Evolutionary conservation across 1,140 invertebrate species (phyloP).

Genomic region (Kradibia gibbosae): DNA sequence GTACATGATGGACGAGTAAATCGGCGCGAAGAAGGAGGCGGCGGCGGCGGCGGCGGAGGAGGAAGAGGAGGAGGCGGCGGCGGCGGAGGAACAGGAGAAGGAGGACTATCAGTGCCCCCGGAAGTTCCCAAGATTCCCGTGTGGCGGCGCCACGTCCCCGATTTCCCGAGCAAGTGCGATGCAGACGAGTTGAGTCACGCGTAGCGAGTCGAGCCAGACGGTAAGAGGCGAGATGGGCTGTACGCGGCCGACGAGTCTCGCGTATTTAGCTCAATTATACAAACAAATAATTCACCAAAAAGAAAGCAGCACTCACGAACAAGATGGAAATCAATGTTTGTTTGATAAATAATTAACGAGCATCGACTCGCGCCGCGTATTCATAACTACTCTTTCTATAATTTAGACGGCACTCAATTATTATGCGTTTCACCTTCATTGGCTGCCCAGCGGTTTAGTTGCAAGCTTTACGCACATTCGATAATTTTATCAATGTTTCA

Average conservation of each 20-base stretch:
- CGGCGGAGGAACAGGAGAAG: no score
- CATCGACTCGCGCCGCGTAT: slow-evolving; percentile 5
- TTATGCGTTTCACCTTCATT: no score
- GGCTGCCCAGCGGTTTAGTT: no score
- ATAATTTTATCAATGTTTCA: no score
- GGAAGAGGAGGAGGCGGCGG: not conserved
- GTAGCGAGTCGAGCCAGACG: slow-evolving; percentile 50
- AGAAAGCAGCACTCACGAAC: slow-evolving; percentile 29
- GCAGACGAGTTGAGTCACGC: slow-evolving; percentile 66
- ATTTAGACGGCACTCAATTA: not conserved
- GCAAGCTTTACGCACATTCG: no score
- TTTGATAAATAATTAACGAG: slow-evolving; percentile 32
- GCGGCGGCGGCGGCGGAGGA: not conserved
- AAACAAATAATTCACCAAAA: slow-evolving; percentile 41
- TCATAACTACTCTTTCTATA: not conserved
- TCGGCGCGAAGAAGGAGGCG: not conserved
- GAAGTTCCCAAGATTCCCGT: slow-evolving; percentile 68
- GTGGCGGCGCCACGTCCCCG: slow-evolving; percentile 67
- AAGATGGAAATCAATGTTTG: slow-evolving; percentile 18
- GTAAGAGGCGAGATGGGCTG: slow-evolving; percentile 1
- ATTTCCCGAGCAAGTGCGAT: slow-evolving; percentile 55
- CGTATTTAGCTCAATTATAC: slow-evolving; percentile 39
- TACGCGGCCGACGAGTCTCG: slow-evolving; percentile 18
- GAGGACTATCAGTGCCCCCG: slow-evolving; percentile 22
- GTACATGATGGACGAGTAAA: not conserved